Base-by-base conservation (phyloP, 2,113 vertebrate species). In the Thunnus thynnus region DNA sequence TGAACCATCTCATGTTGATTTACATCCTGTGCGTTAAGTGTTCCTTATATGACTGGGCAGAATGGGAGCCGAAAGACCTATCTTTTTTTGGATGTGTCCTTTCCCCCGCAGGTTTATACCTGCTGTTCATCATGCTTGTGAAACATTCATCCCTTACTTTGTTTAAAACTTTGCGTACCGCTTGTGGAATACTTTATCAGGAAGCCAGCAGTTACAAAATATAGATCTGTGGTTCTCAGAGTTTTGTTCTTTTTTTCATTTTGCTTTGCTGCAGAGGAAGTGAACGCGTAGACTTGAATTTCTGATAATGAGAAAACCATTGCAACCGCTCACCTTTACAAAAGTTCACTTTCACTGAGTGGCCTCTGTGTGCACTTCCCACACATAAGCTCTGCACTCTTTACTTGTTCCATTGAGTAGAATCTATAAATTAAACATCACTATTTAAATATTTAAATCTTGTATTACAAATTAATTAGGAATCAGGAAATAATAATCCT, bases 51-150 rank as follows among this genome's bases (percentile, higher is more conserved):
- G 92, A 93, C 90, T 86, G 85, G 87, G 71, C 76, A 80, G 80
- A 86, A 71, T 71, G 16, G 56, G 60, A 90, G 88, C 77, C 30
- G 79, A 66, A 61, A 82, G 72, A 78, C 57, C n/a, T 32, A 74
- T 89, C 85, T 93, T 88, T 88, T 89, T 93, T 92, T 91, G 84
- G 90, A 87, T 82, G 87, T 51, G 80, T 85, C 85, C 76, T 79
- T 86, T 41, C 72, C 62, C 64, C 78, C 50, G 25, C 91, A 85
- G 84, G 86, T 92, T 93, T 93, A 90, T 93, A 94, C 91, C 92
- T 95, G 94, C 89, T 91, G 86, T 95, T 94, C 90, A 82, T 96
- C 92, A 94, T 70, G 87, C 87, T 89, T 84, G 83, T 86, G 84
- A 92, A 94, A 87, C 83, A 76, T 87, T 89, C 75, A 78, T 75